Evolutionary conservation across 2,113 vertebrate genomes (phyloP), one percentile per base, ranked within the genome.

Genomic region (Pithys albifrons): DNA sequence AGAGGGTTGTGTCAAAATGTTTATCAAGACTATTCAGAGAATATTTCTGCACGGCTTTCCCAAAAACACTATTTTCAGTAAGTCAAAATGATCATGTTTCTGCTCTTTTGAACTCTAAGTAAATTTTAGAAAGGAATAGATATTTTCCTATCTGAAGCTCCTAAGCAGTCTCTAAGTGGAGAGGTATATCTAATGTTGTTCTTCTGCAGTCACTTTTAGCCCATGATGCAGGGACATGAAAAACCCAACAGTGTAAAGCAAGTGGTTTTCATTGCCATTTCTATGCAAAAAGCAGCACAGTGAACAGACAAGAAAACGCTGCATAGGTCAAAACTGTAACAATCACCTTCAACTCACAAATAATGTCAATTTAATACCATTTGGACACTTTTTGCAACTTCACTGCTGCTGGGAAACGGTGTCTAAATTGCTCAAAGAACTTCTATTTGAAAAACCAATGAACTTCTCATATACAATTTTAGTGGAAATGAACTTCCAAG

Each of bases 401-500:
- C 24, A 37, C 46, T 59, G 14, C 43, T 57, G 12, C 35, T 80
- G 15, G 10, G 15, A 76, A 83, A 46, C 8, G 29, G 46, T 52
- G 23, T 61, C 25, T 41, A 66, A 69, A 80, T 14, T 20, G 37
- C 27, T 52, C 10, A 39, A 2, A 76, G 19, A 83, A 70, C 66
- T 88, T 31, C 45, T 25, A 9, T 31, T 55, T 45, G 17, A 23
- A 81, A 62, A 85, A 49, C 1, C 0, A 71, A 19, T 22, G 31
- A 3, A 45, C 45, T 69, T 89, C n/a, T 76, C 37, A 22, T 12
- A 41, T 19, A 7, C 23, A 39, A 73, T 62, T 67, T 48, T n/a
- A 80, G 52, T 81, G 69, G 72, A 94, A 94, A 84, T 92, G 22
- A 91, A 92, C 80, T 93, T 84, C 62, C 48, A 87, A 72, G 49